Conservation (phyloP, 2,113 vertebrate genomes). For the Helogale parvula region DNA sequence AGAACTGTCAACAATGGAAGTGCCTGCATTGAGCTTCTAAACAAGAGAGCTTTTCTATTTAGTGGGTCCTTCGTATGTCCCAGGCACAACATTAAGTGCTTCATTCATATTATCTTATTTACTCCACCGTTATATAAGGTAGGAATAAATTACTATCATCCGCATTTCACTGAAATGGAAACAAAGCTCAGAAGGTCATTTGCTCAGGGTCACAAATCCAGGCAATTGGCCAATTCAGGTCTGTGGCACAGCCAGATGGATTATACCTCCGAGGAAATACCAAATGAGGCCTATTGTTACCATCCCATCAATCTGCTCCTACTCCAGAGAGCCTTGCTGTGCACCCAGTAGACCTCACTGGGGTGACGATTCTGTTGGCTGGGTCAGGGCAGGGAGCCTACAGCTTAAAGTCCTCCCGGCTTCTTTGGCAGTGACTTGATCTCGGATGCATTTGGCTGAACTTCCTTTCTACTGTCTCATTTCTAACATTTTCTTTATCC, state of each 20-base stretch:
- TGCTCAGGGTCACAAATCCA: not conserved
- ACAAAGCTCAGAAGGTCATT: not conserved
- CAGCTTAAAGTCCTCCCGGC: not conserved
- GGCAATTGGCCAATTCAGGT: not conserved
- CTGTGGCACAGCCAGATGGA: not conserved
- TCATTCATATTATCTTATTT: not conserved
- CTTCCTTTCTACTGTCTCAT: not conserved
- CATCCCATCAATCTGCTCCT: not conserved
- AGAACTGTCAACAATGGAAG: not conserved
- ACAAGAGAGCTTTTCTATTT: not conserved
- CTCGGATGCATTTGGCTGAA: not conserved
- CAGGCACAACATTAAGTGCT: not conserved
- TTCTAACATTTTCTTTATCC: not conserved
- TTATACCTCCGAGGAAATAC: not conserved
- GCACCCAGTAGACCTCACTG: not conserved
- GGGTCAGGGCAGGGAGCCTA: not conserved
- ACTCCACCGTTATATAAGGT: not conserved
- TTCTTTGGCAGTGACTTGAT: not conserved
- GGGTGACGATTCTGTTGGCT: not conserved
- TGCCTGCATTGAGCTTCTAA: not conserved
- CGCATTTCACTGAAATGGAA: not conserved
- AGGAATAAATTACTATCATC: not conserved
- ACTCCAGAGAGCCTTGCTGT: not conserved
- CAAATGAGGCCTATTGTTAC: not conserved
- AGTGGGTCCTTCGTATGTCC: rapidly evolving